Base-by-base conservation (phyloP, 2,797 vertebrate genomes). In the Triplophysa bombifrons region DNA sequence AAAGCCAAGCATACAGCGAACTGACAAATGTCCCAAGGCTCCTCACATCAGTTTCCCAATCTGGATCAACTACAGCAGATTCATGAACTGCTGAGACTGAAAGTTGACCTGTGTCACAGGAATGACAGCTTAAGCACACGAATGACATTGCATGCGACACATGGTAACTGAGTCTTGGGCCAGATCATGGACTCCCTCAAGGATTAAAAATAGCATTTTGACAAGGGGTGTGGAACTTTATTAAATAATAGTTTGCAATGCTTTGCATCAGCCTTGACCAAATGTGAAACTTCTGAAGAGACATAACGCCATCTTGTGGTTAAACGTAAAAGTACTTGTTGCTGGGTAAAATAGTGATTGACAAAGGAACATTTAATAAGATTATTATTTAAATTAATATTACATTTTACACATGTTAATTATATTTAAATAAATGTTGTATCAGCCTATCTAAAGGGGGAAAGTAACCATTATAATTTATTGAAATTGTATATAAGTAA, bases 241-340 rank as follows among this genome's bases (percentile, higher is more conserved):
- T 20, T 53, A 41, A 46, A 58, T 17, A 51, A 20, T 38, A 50
- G 19, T 55, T 70, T 63, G 48, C 53, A 38, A 74, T 34, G 17
- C 38, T 64, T 69, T 48, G 30, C 74, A 75, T 22, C 22, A 74
- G 53, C 61, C 60, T 65, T 19, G 20, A 34, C 0, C 34, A 55
- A 72, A 72, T 19, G 30, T 56, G 11, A 70, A 41, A 56, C 64
- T 85, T 44, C 72, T 74, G 82, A 84, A 87, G 91, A 85, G 19
- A 85, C 87, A 87, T 87, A 88, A 74, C 85, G 1, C 89, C 91
- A 91, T 86, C 93, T 92, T 88, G 86, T 84, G 91, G 89, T 66
- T 7, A 75, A 12, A 63, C 44, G 11, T 17, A 8, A 30, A 58
- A 50, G 25, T 38, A 38, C 11, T 11, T 34, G 13, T 61, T n/a